Evolutionary conservation across 2,888 invertebrate genomes (phyloP), one percentile per base, ranked within the genome.

Genomic region (Lepidocyrtinus sp.): DNA sequence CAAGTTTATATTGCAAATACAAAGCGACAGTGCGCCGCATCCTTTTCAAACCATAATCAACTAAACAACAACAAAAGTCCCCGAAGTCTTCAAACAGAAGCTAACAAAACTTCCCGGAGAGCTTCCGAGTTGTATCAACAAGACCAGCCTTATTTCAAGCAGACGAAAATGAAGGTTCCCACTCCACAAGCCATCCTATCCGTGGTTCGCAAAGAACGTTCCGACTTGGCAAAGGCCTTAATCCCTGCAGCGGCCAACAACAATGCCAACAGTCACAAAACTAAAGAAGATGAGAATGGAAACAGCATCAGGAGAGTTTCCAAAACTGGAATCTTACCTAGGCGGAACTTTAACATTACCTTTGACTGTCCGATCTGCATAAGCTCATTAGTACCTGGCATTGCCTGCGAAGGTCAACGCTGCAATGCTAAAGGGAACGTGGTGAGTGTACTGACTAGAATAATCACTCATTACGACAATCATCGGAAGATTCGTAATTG

Each of bases 331-430:
- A n/a, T 25, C 64, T 22, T 61, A 17, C 50, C 72, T 0, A 64
- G 15, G 24, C 26, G 63, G 21, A 64, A 46, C 50, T 70, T 36
- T 46, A 69, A 61, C 12, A 64, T 68, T 27, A 36, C 75, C 36
- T 67, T 82, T 24, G 83, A 83, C 21, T 83, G 83, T 26, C 77
- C 83, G 7, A 83, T 83, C 26, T 83, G 83, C 68, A 77, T 80
- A 7, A 70, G 77, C 19, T 73, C 80, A 12, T 62, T 83, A 7
- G 67, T 83, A 0, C 69, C 69, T 1, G 36, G 27, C 2, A 21
- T 12, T 9, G 19, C 59, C 3, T 9, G 12, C 12, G 59, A 59
- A 21, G 72, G 22, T 17, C n/a, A n/a, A n/a, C n/a, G n/a, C n/a
- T n/a, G n/a, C n/a, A n/a, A 21, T 0, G 0, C 7, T 9, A 2